Conservation (phyloP, 2,888 invertebrate species). For the Caenorhabditis sp. region DNA sequence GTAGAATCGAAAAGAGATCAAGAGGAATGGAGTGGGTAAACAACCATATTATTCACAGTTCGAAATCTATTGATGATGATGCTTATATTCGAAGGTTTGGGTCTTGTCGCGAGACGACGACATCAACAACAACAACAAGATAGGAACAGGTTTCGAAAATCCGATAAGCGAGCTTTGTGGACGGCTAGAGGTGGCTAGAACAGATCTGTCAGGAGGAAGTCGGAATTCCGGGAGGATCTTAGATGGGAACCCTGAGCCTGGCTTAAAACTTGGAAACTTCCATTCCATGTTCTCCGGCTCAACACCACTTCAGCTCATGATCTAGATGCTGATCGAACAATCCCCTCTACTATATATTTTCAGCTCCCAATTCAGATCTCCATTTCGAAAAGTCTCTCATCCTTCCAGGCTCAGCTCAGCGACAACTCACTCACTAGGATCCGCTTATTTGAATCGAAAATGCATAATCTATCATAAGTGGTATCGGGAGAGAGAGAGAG, state of each 20-base stretch:
- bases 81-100: background rate
- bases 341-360: background rate
- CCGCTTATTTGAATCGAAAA: background rate
- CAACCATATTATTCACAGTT: constrained; percentile 5
- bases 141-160: background rate
- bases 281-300: constrained; percentile 8
- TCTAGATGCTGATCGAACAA: constrained; percentile 15
- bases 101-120: background rate
- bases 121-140: background rate
- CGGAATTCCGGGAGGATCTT: too few species aligned
- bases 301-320: background rate
- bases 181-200: too few species aligned
- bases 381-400: constrained; percentile 12
- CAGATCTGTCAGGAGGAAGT: too few species aligned
- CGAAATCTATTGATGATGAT: too few species aligned
- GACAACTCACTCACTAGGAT: constrained; percentile 1
- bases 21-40: background rate
- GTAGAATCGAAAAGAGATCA: constrained; percentile 19
- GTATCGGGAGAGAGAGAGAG: too few species aligned
- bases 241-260: background rate
- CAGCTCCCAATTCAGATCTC: constrained; percentile 1
- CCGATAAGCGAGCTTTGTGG: too few species aligned
- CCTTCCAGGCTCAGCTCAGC: constrained; percentile 20
- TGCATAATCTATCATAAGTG: background rate
- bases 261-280: too few species aligned